Evolutionary conservation across 1,140 invertebrate genomes (phyloP).

Genomic region (Triops longicaudatus): DNA sequence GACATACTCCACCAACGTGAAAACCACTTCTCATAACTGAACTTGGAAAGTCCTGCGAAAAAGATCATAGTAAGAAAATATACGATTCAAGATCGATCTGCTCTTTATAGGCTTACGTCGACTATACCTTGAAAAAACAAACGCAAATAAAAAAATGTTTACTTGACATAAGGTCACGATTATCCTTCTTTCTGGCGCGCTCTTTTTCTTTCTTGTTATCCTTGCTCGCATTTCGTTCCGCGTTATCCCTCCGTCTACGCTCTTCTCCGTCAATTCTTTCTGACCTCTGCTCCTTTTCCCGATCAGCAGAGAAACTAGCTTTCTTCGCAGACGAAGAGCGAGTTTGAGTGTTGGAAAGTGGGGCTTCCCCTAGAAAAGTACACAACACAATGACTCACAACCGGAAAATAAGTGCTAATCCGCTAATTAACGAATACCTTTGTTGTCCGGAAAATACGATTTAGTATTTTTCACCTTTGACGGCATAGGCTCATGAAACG

Average conservation of each 20-base stretch:
- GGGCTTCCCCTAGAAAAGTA: background rate
- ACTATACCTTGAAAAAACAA: no score
- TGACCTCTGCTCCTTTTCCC: background rate
- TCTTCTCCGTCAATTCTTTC: background rate
- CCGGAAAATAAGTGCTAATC: conserved; percentile 20
- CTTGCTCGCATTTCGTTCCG: background rate
- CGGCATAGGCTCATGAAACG: background rate
- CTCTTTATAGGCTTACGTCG: no score
- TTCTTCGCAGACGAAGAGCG: background rate
- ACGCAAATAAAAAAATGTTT: background rate
- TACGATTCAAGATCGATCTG: no score
- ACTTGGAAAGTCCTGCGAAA: background rate
- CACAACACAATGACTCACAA: conserved; percentile 12
- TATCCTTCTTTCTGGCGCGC: background rate
- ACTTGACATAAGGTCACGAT: background rate
- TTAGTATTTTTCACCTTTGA: background rate
- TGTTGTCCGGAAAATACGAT: background rate
- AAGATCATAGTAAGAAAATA: background rate
- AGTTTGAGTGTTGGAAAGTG: background rate
- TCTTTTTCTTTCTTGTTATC: background rate
- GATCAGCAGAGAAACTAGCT: conserved; percentile 2
- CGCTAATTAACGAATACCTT: conserved; percentile 14
- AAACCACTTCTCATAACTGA: background rate
- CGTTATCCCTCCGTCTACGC: background rate
- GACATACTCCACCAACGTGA: background rate